phyloP scores from a whole-genome alignment of 2,888 invertebrate genomes.

The Leucozona laternaria region DNA sequence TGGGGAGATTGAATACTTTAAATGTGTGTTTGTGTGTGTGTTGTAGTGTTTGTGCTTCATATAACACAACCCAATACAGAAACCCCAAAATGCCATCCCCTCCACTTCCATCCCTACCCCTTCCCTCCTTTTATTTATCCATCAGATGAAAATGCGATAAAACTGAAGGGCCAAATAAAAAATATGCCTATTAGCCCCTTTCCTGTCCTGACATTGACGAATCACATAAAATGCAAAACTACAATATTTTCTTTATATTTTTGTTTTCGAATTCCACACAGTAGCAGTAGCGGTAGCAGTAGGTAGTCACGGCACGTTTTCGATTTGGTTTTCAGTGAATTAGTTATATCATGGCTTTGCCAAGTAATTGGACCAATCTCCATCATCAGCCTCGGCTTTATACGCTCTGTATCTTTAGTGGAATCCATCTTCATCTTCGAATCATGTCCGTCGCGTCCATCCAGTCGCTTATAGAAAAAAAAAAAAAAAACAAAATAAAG shows the following conservation, averaged over 20 bases:
- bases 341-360: slow-evolving; percentile 13
- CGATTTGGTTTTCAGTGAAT: slow-evolving; percentile 37
- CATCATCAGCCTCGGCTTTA: neutral
- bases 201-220: slow-evolving; percentile 24
- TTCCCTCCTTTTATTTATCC: neutral
- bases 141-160: slow-evolving; percentile 15
- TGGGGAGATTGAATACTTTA: slow-evolving; percentile 29
- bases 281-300: no score
- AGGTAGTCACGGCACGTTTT: slow-evolving; percentile 31
- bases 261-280: neutral
- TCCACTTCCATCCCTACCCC: neutral
- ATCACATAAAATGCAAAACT: slow-evolving; percentile 34
- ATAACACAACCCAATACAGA: neutral
- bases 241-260: slow-evolving; percentile 10
- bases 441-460: neutral
- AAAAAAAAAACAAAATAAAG: neutral
- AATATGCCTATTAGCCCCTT: slow-evolving; percentile 12
- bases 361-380: slow-evolving; percentile 34
- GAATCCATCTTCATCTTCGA: slow-evolving; percentile 13
- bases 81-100: neutral
- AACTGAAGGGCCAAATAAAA: slow-evolving; percentile 8
- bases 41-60: neutral
- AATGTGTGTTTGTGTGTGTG: slow-evolving; percentile 1
- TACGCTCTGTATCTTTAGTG: neutral
- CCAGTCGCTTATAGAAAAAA: neutral